Evolutionary conservation across 2,113 vertebrate genomes (phyloP).

Genomic region (Pongo abelii): DNA sequence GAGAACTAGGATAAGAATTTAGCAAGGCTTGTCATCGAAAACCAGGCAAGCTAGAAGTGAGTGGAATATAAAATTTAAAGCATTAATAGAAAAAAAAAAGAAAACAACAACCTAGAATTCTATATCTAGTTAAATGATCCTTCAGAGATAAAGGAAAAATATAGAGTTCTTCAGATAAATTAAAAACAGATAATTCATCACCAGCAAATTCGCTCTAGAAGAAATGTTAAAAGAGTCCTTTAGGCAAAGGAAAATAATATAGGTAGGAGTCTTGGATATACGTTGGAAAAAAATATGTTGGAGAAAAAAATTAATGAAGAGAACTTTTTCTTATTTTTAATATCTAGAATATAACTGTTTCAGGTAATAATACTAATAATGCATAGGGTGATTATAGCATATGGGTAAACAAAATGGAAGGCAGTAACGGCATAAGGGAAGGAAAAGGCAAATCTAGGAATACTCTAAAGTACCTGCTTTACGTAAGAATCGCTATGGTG

Average conservation of each 20-base stretch:
- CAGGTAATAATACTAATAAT: background rate
- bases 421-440: background rate
- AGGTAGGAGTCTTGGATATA: background rate
- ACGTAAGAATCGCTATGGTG: background rate
- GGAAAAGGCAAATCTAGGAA: background rate
- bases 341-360: background rate
- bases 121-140: background rate
- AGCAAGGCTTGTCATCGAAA: background rate
- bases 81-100: background rate
- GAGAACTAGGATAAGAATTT: background rate
- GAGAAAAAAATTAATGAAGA: background rate
- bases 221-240: background rate
- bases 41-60: background rate
- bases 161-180: background rate
- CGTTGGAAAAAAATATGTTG: background rate
- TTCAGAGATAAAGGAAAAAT: background rate
- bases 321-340: background rate
- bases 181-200: background rate
- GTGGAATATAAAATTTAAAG: background rate
- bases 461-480: background rate
- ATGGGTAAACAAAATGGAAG: background rate
- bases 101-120: background rate
- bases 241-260: background rate
- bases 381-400: background rate
- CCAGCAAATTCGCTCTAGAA: background rate